These are phyloP conservation scores for Toxostoma redivivum DNA, from an alignment of 2,113 vertebrate genomes.

Conservation along the genomic window DNA sequence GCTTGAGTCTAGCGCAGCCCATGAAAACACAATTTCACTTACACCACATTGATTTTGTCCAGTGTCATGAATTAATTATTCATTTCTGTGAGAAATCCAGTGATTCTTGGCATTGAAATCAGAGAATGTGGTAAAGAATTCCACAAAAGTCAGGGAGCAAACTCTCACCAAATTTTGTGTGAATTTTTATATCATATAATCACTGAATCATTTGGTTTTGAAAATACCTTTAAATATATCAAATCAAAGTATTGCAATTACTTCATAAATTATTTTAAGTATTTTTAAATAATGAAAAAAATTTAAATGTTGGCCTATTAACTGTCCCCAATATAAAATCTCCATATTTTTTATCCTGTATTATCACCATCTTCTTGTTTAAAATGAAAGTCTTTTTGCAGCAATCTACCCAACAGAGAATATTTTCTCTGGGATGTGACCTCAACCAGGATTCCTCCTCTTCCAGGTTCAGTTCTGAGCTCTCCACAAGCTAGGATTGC, in stretches of 20 bases:
- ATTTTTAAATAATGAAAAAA: neutral
- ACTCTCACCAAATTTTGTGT: neutral
- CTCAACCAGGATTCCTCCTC: neutral
- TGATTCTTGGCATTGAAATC: neutral
- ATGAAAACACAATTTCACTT: neutral
- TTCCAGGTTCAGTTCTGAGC: conserved; percentile 14
- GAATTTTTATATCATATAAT: neutral
- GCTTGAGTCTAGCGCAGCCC: neutral
- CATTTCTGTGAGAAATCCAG: neutral
- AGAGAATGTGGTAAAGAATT: neutral
- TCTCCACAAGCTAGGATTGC: conserved; percentile 37
- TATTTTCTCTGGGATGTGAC: neutral
- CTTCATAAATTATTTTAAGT: neutral
- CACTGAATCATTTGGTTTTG: neutral
- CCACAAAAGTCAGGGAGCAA: neutral
- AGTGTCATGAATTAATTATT: neutral
- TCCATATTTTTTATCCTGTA: accelerated
- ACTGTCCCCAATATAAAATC: neutral
- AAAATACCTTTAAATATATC: neutral
- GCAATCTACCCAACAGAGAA: neutral
- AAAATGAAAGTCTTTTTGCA: neutral
- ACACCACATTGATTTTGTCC: neutral
- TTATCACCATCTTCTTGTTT: neutral
- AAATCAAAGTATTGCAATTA: neutral
- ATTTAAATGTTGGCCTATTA: neutral